Percentiles rank a stretch among this genome's conserved stretches.
Conservation (phyloP, 2,888 invertebrate genomes). For the Mesorhabditis belari region DNA sequence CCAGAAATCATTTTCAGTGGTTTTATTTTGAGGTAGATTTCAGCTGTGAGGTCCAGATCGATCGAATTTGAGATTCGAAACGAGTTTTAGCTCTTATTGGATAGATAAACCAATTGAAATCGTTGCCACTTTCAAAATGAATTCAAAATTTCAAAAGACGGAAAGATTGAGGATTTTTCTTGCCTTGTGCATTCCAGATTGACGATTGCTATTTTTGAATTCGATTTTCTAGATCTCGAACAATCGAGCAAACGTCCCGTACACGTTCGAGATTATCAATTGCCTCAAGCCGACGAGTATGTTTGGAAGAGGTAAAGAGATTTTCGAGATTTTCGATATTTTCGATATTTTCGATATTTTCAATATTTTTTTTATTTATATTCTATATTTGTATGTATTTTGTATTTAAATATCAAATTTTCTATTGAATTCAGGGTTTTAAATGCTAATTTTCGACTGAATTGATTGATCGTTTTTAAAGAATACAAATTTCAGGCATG, state of each 20-base stretch:
- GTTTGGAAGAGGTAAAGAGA: constrained; percentile 68
- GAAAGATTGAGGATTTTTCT: not conserved
- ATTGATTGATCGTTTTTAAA: too few relatives aligned
- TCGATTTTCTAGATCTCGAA: constrained; percentile 59
- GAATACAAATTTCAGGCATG: constrained; percentile 70
- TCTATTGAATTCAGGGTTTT: too few relatives aligned
- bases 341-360: too few relatives aligned
- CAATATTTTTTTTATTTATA: too few relatives aligned
- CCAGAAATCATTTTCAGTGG: constrained; percentile 72
- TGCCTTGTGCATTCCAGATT: not conserved
- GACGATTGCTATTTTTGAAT: not conserved
- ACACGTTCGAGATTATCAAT: constrained; percentile 78
- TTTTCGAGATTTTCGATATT: not conserved
- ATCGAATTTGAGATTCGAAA: not conserved
- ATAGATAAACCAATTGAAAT: too few relatives aligned
- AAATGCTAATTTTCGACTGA: too few relatives aligned
- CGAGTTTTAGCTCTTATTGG: too few relatives aligned
- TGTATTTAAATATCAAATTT: too few relatives aligned
- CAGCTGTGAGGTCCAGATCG: too few relatives aligned
- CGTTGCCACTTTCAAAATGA: too few relatives aligned
- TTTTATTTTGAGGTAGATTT: constrained; percentile 77
- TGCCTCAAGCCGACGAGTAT: constrained; percentile 79
- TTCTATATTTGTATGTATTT: not conserved
- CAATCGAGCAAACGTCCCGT: constrained; percentile 67
- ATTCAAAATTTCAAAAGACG: not conserved